phyloP scores from a whole-genome alignment of 1,140 invertebrate genomes.

The Temnothorax longispinosus region DNA sequence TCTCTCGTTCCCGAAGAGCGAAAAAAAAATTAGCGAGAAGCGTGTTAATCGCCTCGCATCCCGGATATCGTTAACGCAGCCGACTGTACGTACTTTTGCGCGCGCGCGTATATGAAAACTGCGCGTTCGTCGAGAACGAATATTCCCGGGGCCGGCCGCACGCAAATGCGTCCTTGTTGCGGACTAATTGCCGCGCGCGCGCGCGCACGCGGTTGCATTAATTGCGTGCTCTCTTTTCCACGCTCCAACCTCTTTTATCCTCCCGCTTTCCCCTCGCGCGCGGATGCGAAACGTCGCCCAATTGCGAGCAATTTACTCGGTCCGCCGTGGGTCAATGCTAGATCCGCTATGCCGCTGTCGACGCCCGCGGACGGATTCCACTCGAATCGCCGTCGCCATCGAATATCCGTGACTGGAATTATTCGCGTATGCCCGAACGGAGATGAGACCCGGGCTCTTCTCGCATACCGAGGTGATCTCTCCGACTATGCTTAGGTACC shows the following conservation, averaged over 20 bases:
- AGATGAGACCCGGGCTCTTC: background rate
- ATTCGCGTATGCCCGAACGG: slow-evolving; percentile 1
- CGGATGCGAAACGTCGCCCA: slow-evolving; percentile 27
- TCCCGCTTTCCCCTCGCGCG: background rate
- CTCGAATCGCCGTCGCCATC: slow-evolving; percentile 11
- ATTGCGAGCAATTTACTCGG: slow-evolving; percentile 51
- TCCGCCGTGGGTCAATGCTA: slow-evolving; percentile 30
- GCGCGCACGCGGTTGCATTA: slow-evolving; percentile 55
- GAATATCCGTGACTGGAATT: slow-evolving; percentile 31
- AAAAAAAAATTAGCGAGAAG: background rate
- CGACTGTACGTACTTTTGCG: background rate
- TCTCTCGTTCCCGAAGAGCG: background rate
- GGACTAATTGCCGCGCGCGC: slow-evolving; percentile 59
- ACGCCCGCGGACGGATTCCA: slow-evolving; percentile 13
- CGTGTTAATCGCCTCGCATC: background rate
- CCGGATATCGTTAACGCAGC: background rate
- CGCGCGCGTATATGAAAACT: slow-evolving; percentile 58
- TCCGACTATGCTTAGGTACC: background rate
- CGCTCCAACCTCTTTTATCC: slow-evolving; percentile 35
- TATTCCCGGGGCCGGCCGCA: slow-evolving; percentile 57
- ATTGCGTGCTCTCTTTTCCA: slow-evolving; percentile 64
- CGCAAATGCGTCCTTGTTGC: slow-evolving; percentile 65
- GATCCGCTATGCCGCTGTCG: slow-evolving; percentile 20
- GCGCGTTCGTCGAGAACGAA: slow-evolving; percentile 54
- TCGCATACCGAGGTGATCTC: background rate